phyloP scores from a whole-genome alignment of 2,797 vertebrate genomes.

The Potorous gilbertii region DNA sequence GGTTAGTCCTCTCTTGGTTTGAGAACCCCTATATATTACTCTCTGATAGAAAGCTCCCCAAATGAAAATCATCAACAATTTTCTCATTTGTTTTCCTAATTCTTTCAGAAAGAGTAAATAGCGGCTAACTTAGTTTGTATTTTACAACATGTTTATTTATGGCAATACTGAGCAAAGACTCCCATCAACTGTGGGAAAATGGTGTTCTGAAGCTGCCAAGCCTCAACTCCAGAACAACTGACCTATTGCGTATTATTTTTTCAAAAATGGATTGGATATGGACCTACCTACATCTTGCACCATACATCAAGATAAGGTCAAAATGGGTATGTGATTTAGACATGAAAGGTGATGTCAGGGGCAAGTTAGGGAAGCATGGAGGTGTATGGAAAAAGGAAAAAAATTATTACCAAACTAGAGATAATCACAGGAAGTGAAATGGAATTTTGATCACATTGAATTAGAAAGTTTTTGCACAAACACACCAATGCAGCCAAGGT shows the following conservation, averaged over 20 bases:
- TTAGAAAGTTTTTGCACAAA: too few species aligned
- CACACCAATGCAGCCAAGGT: too few species aligned
- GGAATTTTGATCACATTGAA: too few species aligned
- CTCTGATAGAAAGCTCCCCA: constrained; percentile 5
- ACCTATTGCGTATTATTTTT: not conserved
- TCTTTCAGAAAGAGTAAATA: constrained; percentile 32
- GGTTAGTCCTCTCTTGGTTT: not conserved
- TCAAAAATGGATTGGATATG: too few species aligned
- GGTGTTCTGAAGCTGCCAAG: not conserved
- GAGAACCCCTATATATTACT: not conserved
- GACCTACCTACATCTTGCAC: too few species aligned
- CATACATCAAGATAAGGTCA: too few species aligned
- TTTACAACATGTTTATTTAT: constrained; percentile 25
- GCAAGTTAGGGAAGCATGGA: too few species aligned
- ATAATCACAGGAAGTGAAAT: too few species aligned
- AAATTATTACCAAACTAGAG: too few species aligned
- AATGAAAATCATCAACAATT: not conserved
- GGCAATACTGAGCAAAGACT: not conserved
- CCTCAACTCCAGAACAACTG: constrained; percentile 1
- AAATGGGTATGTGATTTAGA: too few species aligned
- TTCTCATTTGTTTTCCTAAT: not conserved
- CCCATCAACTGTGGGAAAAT: constrained; percentile 18
- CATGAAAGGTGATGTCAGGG: too few species aligned
- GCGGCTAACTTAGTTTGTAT: not conserved
- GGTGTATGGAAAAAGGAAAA: too few species aligned